Conservation (phyloP, 2,797 vertebrate species). For the Anas capensis region DNA sequence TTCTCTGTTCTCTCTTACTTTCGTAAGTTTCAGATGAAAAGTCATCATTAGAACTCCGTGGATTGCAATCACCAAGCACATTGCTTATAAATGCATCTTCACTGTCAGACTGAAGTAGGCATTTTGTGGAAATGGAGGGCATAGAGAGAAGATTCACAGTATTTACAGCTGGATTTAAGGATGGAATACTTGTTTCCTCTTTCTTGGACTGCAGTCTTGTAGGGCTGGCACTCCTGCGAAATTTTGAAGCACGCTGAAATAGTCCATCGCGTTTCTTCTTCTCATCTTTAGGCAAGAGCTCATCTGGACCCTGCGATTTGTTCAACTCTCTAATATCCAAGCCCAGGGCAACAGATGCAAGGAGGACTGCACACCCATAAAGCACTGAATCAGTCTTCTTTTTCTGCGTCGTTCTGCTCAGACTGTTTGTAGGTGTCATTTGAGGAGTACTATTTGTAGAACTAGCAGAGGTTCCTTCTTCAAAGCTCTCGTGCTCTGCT, state of each 20-base stretch:
- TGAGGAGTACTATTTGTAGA: constrained; percentile 85
- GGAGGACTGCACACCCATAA: constrained; percentile 86
- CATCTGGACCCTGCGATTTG: constrained; percentile 74
- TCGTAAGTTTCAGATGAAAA: not conserved
- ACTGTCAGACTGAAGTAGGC: constrained; percentile 81
- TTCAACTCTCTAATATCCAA: constrained; percentile 87
- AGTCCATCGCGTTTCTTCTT: constrained; percentile 89
- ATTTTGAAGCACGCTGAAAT: constrained; percentile 87
- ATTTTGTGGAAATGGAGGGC: constrained; percentile 90
- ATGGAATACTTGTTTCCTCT: constrained; percentile 74
- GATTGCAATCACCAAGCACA: not conserved
- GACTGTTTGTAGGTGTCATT: constrained; percentile 87
- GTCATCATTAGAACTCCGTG: not conserved
- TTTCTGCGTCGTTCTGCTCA: constrained; percentile 81
- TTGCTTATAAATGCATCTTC: constrained; percentile 61
- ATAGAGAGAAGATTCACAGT: constrained; percentile 85
- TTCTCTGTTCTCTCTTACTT: not conserved
- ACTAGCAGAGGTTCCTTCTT: constrained; percentile 84
- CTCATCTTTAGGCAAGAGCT: constrained; percentile 83
- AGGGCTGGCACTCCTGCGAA: constrained; percentile 87
- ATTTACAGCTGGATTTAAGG: constrained; percentile 41
- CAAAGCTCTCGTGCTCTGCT: constrained; percentile 76
- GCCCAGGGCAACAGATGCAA: constrained; percentile 91
- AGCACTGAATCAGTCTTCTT: constrained; percentile 87
- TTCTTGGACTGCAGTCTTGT: constrained; percentile 74